These are phyloP conservation scores for Eufriesea mexicana DNA, from an alignment of 1,140 invertebrate genomes.

Conservation along the genomic window DNA sequence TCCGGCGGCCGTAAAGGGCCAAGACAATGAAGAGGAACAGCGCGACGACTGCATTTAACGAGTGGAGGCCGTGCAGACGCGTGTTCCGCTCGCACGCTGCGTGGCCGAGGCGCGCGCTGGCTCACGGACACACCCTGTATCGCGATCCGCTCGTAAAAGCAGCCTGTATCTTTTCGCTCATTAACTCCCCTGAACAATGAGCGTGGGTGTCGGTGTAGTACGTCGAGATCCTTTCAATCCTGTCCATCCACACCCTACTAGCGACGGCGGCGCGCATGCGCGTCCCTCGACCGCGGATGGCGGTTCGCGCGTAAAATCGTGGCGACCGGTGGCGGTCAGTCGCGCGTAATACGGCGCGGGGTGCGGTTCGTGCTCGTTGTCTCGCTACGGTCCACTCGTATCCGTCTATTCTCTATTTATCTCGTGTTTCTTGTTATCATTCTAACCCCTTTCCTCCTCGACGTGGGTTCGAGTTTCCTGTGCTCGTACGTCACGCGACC, in stretches of 20 bases:
- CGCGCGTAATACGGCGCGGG: constrained; percentile 62
- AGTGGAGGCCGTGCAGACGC: background rate
- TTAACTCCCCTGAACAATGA: constrained; percentile 66
- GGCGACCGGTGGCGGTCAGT: constrained; percentile 56
- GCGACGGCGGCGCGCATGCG: constrained; percentile 47
- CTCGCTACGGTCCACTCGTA: no score
- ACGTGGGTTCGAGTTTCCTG: no score
- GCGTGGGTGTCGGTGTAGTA: constrained; percentile 65
- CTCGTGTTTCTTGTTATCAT: background rate
- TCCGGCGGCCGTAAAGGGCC: constrained; percentile 14
- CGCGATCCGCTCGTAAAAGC: constrained; percentile 45
- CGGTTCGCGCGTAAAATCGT: constrained; percentile 68
- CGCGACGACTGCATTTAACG: constrained; percentile 35
- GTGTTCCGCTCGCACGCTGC: no score
- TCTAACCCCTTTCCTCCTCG: background rate
- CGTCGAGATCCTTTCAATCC: constrained; percentile 62
- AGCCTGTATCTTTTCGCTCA: constrained; percentile 57
- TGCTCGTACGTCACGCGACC: background rate
- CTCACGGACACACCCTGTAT: constrained; percentile 33
- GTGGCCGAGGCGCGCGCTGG: background rate
- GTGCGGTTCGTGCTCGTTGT: constrained; percentile 52
- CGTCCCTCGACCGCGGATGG: constrained; percentile 16
- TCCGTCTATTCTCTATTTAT: background rate
- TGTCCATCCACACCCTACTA: constrained; percentile 63
- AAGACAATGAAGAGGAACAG: constrained; percentile 22